phyloP scores from a whole-genome alignment of 2,797 vertebrate species.

The Paguma larvata region DNA sequence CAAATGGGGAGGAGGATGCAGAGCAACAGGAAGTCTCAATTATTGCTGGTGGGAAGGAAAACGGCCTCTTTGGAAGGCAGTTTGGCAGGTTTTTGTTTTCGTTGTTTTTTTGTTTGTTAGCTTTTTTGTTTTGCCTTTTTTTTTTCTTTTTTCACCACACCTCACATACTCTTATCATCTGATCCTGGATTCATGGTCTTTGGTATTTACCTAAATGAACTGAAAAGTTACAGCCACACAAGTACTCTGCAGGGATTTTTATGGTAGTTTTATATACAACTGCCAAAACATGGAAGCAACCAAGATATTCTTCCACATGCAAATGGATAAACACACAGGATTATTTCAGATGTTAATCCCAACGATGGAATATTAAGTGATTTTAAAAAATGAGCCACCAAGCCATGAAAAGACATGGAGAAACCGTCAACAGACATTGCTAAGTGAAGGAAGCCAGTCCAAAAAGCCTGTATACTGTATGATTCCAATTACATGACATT shows the following conservation, averaged over 20 bases:
- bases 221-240: background rate
- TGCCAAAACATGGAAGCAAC: background rate
- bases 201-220: background rate
- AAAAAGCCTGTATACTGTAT: background rate
- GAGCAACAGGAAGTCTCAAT: background rate
- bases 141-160: background rate
- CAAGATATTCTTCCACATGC: background rate
- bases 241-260: background rate
- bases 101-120: too few relatives aligned
- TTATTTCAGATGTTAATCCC: background rate
- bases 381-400: background rate
- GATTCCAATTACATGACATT: background rate
- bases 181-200: background rate
- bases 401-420: background rate
- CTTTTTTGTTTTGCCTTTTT: too few relatives aligned
- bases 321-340: background rate
- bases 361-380: background rate
- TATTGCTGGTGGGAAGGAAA: background rate
- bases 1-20: background rate
- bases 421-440: background rate
- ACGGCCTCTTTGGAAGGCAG: background rate
- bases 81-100: background rate
- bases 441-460: background rate
- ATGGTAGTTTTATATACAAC: background rate
- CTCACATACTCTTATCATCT: background rate